Base-by-base conservation (phyloP, 1,140 invertebrate species). In the Colletes latitarsis region DNA sequence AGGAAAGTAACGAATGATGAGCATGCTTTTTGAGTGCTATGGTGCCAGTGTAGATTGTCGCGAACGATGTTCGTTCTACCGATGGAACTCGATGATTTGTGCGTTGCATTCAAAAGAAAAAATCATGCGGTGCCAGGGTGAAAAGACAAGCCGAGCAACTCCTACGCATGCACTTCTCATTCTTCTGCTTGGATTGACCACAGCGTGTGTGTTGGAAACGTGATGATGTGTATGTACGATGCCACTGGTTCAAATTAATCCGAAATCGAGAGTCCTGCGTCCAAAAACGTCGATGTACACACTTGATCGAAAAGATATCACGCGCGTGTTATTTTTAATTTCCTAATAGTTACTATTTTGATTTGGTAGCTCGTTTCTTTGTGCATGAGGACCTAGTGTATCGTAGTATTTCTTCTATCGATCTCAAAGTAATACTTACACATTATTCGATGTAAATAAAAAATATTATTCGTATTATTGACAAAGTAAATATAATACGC, bases 51-150 rank as follows among this genome's bases (percentile, higher is more conserved):
- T 43, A 6, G 5, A 9, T 43, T 43, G 43, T 43, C 43, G 43
- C 43, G 43, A 43, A 21, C 9, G n/a, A 10, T 21, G n/a, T 12
- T n/a, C 10, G 55, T 58, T 15, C 19, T 49, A 62, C 17, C 15
- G 15, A 39, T 0, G 52, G 9, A n/a, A 6, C 0, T 30, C 19
- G 73, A n/a, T 17, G 15, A 53, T 17, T 19, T 53, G 77, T 73
- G 69, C 77, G 67, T 14, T 39, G 21, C 57, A 19, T 63, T 78
- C 14, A 39, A 71, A 77, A 21, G 46, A 21, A n/a, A 57, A 49
- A 63, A 6, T 2, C 70, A 79, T 73, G 77, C 77, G n/a, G 60
- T 55, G 70, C 60, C 17, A 15, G n/a, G 21, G 70, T 73, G 60
- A 79, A 30, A 58, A 30, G 14, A 79, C 70, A 17, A 73, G 62